Evolutionary conservation across 2,888 invertebrate genomes (phyloP).

Genomic region (Caenorhabditis auriculariae): DNA sequence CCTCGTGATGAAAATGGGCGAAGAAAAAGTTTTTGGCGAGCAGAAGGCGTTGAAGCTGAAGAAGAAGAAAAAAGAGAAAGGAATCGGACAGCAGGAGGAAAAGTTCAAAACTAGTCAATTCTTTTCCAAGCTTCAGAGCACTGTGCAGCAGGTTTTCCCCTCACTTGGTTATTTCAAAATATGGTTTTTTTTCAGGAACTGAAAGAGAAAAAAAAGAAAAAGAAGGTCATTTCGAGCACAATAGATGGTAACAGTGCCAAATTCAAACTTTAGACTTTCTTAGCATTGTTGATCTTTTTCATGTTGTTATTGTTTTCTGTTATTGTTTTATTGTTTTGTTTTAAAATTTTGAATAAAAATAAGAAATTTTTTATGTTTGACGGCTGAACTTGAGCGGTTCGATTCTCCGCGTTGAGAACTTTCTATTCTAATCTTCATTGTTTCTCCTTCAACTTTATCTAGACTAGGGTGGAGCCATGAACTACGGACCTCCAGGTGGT

Average conservation of each 20-base stretch:
- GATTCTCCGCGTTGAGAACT: too few species aligned
- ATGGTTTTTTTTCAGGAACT: conserved; percentile 12
- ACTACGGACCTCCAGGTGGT: too few species aligned
- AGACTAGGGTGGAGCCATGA: too few species aligned
- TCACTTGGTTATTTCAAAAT: background rate
- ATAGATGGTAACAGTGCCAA: conserved; percentile 25
- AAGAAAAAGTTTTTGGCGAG: conserved; percentile 29
- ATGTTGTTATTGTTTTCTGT: conserved; percentile 4
- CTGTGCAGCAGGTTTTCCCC: conserved; percentile 21
- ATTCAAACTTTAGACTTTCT: conserved; percentile 33
- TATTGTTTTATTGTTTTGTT: conserved; percentile 5
- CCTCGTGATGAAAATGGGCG: conserved; percentile 32
- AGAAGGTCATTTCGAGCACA: conserved; percentile 30
- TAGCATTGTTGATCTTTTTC: conserved; percentile 4
- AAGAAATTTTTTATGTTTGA: too few species aligned
- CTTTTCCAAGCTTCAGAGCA: conserved; percentile 40
- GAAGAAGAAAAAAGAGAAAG: conserved; percentile 21
- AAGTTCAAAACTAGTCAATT: conserved; percentile 34
- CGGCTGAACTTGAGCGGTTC: too few species aligned
- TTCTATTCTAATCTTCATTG: too few species aligned
- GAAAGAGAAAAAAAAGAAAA: conserved; percentile 28
- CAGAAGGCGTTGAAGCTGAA: conserved; percentile 23
- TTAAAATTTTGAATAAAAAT: too few species aligned
- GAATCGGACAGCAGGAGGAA: conserved; percentile 6
- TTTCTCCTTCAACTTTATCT: too few species aligned